Percentiles rank a stretch among this genome's conserved stretches.
These are phyloP conservation scores for Eospalax fontanierii DNA, from an alignment of 2,797 vertebrate genomes.

Conservation along the genomic window DNA sequence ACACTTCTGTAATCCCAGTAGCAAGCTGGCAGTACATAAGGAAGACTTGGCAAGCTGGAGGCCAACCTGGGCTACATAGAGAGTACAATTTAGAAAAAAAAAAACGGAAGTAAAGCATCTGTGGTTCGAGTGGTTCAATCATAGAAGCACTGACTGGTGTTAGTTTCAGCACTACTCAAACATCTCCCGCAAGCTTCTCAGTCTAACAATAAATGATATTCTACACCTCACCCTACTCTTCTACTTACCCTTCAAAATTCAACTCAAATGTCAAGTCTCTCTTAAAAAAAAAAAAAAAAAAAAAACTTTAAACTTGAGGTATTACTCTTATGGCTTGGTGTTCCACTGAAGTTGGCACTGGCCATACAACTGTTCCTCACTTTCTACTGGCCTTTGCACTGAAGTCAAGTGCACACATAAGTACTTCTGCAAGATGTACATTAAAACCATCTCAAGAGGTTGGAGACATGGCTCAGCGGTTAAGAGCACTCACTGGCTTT, in stretches of 20 bases:
- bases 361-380: not conserved
- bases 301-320: not conserved
- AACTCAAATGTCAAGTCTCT: slow-evolving; percentile 5
- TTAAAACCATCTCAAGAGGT: slow-evolving; percentile 25
- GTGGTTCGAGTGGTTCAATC: not conserved
- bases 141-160: slow-evolving; percentile 24
- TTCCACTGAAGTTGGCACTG: not conserved
- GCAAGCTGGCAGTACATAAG: no score
- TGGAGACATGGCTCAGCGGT: no score
- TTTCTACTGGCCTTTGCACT: not conserved
- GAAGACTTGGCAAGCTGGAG: not conserved
- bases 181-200: not conserved
- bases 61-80: no score
- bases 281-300: no score
- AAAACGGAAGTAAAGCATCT: no score
- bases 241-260: slow-evolving; percentile 43
- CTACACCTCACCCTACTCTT: not conserved
- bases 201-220: not conserved
- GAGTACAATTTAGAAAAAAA: no score
- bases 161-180: slow-evolving; percentile 40
- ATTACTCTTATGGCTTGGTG: not conserved
- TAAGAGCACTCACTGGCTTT: not conserved
- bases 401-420: not conserved
- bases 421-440: slow-evolving; percentile 24
- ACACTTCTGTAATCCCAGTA: not conserved